Evolutionary conservation across 2,888 invertebrate species (phyloP), one percentile per base, ranked within the genome.

Genomic region (Mimachlamys varia): DNA sequence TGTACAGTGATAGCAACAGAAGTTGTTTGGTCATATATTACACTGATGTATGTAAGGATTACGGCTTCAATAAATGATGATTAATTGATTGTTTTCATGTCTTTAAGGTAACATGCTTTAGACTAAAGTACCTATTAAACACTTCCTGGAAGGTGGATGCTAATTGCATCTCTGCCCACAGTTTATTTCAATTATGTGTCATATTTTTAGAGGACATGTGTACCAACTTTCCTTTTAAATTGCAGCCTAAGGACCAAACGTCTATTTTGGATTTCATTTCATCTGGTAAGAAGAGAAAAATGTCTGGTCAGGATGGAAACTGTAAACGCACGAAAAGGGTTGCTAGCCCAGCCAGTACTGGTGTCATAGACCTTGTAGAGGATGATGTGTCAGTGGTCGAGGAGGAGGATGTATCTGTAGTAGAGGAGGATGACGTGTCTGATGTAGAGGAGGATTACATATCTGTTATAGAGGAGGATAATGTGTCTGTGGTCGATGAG

Each of bases 161-260:
- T 44, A 44, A 5, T 44, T 44, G 44, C 44, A 3, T 7, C 44
- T 5, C 44, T 44, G 44, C n/a, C n/a, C n/a, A n/a, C n/a, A n/a
- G n/a, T n/a, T n/a, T n/a, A n/a, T n/a, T n/a, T n/a, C n/a, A n/a
- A 44, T 44, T 3, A 44, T 44, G 44, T 37, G 33, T 37, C n/a
- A 10, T 87, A 37, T 33, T 33, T 37, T 33, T n/a, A 87, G 15
- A 1, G 87, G 38, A 33, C 44, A 3, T 87, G 38, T 33, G 22
- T 53, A 10, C 13, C 53, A 53, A 44, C 44, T 62, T 19, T 27
- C 27, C 50, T n/a, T 49, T 37, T 91, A 44, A 88, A 49, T 94
- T 94, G 22, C 94, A 96, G 95, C 92, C 94, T 58, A 92, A 91
- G 50, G 94, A 94, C 90, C 96, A 96, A 91, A 95, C 93, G 88